A percentile compares a stretch with the other conserved stretches of the same genome.
Evolutionary conservation across 2,113 vertebrate genomes (phyloP).

Genomic region (Microcebus ravelobensis): DNA sequence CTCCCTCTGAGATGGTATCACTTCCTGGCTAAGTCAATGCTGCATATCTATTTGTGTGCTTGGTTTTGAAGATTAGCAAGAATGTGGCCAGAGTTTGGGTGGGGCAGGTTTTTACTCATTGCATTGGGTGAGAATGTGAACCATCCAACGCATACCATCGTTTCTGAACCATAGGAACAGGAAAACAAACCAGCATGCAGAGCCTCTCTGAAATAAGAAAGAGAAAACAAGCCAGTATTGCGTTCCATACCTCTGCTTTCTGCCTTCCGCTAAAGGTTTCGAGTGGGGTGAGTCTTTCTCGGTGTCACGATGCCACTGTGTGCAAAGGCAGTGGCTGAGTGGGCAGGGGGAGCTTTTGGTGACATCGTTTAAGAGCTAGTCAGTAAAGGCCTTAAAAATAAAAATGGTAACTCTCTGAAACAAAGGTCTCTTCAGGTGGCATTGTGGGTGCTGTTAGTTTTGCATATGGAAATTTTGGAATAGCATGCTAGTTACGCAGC

Average conservation of each 20-base stretch:
- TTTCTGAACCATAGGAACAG: background rate
- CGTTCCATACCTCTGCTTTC: background rate
- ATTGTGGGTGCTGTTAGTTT: background rate
- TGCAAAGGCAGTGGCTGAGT: background rate
- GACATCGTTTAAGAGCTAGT: background rate
- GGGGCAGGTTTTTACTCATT: conserved; percentile 24
- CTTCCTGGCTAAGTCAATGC: background rate
- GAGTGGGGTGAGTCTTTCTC: background rate
- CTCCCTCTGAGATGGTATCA: background rate
- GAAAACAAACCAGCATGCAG: background rate
- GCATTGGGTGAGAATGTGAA: background rate
- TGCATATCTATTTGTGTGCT: background rate
- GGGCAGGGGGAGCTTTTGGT: background rate
- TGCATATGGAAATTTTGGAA: background rate
- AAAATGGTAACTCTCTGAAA: background rate
- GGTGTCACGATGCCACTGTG: background rate
- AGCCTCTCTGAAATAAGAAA: background rate
- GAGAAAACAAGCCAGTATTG: no score
- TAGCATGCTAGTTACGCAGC: background rate
- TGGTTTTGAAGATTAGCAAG: background rate
- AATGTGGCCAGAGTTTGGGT: background rate
- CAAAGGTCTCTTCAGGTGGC: background rate
- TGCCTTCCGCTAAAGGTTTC: background rate
- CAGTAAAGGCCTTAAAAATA: background rate
- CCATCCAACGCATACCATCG: background rate